A percentile compares a stretch with the other conserved stretches of the same genome.
Evolutionary conservation across 2,888 invertebrate genomes (phyloP).

Genomic region (Microdon myrmicae): DNA sequence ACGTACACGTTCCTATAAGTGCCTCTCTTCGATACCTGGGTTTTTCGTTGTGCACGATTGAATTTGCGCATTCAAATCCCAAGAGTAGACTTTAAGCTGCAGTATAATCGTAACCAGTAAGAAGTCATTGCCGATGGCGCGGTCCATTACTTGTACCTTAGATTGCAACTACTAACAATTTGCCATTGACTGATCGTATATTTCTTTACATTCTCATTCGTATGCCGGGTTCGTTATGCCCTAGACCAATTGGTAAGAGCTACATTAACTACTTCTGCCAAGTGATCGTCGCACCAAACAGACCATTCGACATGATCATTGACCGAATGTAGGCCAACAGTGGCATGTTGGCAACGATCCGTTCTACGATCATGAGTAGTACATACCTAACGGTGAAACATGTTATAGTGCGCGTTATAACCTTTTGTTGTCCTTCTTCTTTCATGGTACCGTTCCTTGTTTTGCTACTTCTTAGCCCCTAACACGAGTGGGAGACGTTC

Average conservation of each 20-base stretch:
- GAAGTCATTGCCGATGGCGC: not conserved
- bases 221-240: constrained; percentile 28
- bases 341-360: constrained; percentile 52
- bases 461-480: constrained; percentile 4
- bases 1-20: no score
- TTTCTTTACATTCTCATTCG: constrained; percentile 3
- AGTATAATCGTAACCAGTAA: no score
- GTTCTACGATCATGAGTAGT: constrained; percentile 46
- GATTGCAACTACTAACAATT: constrained; percentile 24
- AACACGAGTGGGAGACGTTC: not conserved
- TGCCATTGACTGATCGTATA: constrained; percentile 41
- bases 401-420: constrained; percentile 31
- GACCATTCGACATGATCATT: constrained; percentile 33
- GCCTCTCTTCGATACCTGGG: constrained; percentile 8
- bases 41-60: constrained; percentile 26
- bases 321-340: constrained; percentile 50
- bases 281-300: constrained; percentile 8
- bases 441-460: not conserved
- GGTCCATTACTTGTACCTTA: constrained; percentile 7
- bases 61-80: constrained; percentile 18
- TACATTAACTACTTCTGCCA: constrained; percentile 29
- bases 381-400: constrained; percentile 45
- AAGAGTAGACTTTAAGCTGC: no score
- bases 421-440: constrained; percentile 49
- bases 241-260: constrained; percentile 44